Evolutionary conservation across 2,113 vertebrate genomes (phyloP), one percentile per base, ranked within the genome.

Genomic region (Bungarus multicinctus): DNA sequence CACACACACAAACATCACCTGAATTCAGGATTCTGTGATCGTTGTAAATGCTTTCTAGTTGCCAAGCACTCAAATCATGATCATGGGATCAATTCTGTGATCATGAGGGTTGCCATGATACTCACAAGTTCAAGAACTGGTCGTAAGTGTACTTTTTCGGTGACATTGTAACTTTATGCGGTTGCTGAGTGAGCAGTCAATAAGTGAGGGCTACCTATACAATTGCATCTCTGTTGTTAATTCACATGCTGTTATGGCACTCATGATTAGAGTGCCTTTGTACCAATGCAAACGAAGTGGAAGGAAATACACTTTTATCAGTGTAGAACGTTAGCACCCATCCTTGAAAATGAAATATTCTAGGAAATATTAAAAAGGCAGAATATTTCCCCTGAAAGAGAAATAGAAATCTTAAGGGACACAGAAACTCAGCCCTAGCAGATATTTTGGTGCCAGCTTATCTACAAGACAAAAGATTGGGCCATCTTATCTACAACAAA

Each of bases 111-210:
- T 22, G 6, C 74, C 43, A 39, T 39, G 1, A 81, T 39, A 22
- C n/a, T 18, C 30, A 74, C 18, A 43, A 81, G 18, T 39, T 22
- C 74, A 43, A 81, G 18, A 34, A 43, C 74, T 81, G 6, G 18
- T 20, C 6, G 3, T 81, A 81, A 81, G 39, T 2, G 5, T 81
- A 39, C 69, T 39, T 20, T 81, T 81, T 81, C 2, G 5, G 6
- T 39, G 3, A 20, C n/a, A 8, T 39, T 0, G 0, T 39, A 81
- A 81, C 6, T 39, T 39, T 43, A 18, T 43, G 20, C 1, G 0
- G 34, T 43, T 81, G 74, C 74, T 81, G n/a, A 81, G 20, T 0
- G 3, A 81, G 34, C 34, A 22, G 74, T 81, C 34, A 8, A 39
- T 81, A 81, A 34, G n/a, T 2, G 2, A 81, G 5, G 34, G 22